Percentiles rank a stretch among this genome's conserved stretches.
phyloP scores from a whole-genome alignment of 2,113 vertebrate genomes.

The Amazona guildingii region DNA sequence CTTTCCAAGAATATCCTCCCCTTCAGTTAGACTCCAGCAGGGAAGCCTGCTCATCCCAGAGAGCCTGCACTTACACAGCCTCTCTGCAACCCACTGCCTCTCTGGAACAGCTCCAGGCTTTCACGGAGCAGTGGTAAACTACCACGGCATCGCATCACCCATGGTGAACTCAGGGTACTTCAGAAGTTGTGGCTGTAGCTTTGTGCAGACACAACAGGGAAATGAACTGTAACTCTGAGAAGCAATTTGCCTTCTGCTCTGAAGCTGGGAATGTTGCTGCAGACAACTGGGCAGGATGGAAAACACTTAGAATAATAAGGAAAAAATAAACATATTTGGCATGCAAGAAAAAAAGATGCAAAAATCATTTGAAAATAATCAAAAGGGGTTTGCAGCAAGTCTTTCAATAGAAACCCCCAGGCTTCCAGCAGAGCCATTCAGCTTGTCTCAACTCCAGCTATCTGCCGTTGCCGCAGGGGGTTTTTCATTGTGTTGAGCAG shows the following conservation, averaged over 20 bases:
- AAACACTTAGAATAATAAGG: not conserved
- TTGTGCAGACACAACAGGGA: accelerated
- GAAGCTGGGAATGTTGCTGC: not conserved
- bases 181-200: not conserved
- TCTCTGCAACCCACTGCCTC: not conserved
- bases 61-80: accelerated
- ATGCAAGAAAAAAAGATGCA: not conserved
- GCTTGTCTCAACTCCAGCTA: not conserved
- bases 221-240: not conserved
- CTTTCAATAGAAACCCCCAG: not conserved
- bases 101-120: not conserved
- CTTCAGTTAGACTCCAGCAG: not conserved
- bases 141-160: not conserved
- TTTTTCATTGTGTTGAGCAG: not conserved
- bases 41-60: not conserved
- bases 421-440: not conserved
- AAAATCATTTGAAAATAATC: not conserved
- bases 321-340: not conserved
- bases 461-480: not conserved
- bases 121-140: not conserved
- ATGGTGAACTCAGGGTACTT: not conserved
- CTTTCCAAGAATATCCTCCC: not conserved
- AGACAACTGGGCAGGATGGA: not conserved
- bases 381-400: not conserved
- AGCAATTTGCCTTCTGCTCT: not conserved